Conservation (phyloP, 30 jellyfish, hydroid and myxozoan genomes). For the Mastigias papua region DNA sequence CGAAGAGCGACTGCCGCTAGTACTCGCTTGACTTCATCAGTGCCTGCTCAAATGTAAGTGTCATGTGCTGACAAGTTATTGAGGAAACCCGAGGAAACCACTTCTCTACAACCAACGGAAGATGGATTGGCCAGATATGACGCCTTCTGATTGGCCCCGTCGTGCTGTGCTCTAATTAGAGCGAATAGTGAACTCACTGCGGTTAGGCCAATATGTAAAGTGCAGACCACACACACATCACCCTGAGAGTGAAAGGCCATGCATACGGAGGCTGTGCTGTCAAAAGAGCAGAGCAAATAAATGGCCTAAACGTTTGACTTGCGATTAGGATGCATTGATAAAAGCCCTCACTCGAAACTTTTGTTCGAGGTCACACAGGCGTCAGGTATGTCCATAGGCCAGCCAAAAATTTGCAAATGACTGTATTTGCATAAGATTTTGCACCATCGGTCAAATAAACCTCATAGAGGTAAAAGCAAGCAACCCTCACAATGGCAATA, state of each 20-base stretch:
- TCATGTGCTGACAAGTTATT: constrained; percentile 53
- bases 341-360: not conserved
- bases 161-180: constrained; percentile 71
- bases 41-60: not conserved
- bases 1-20: not conserved
- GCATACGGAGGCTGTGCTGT: constrained; percentile 17
- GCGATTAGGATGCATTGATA: not conserved
- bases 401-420: not conserved
- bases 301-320: constrained; percentile 1
- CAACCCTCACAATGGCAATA: too few species aligned
- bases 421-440: too few species aligned
- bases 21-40: not conserved
- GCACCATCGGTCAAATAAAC: too few species aligned
- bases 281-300: constrained; percentile 23
- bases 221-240: constrained; percentile 83
- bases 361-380: not conserved
- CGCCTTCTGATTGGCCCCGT: constrained; percentile 60
- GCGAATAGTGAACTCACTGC: constrained; percentile 62
- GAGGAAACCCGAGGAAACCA: constrained; percentile 62
- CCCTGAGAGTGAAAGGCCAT: constrained; percentile 46
- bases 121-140: constrained; percentile 52
- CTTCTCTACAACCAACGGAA: constrained; percentile 55
- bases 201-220: constrained; percentile 81
- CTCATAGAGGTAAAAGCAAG: too few species aligned
- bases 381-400: not conserved